phyloP scores from a whole-genome alignment of 2,113 vertebrate species.

The Monarcha castaneiventris region DNA sequence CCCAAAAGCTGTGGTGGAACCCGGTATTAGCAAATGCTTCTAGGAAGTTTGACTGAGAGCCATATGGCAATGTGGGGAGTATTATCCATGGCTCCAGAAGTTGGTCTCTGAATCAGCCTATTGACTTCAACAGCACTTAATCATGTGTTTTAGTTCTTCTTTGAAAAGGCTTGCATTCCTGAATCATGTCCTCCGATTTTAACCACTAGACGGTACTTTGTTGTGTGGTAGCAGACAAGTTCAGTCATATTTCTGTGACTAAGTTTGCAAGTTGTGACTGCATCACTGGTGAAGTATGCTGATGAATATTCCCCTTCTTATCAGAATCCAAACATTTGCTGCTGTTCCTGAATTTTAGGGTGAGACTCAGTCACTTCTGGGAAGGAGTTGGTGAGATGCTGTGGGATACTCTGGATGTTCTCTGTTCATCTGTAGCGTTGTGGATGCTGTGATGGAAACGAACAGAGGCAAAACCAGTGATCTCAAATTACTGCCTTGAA shows the following conservation, averaged over 20 bases:
- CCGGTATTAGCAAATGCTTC: slow-evolving; percentile 50
- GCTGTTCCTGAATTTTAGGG: background rate
- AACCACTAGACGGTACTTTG: slow-evolving; percentile 66
- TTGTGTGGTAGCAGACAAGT: slow-evolving; percentile 59
- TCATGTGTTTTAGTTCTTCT: slow-evolving; percentile 56
- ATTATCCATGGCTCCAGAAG: slow-evolving; percentile 56
- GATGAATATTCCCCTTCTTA: slow-evolving; percentile 41
- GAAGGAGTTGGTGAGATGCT: background rate
- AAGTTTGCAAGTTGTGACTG: slow-evolving; percentile 58
- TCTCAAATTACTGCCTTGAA: background rate
- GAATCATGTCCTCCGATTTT: slow-evolving; percentile 59
- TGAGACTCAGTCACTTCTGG: background rate
- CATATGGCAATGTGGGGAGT: slow-evolving; percentile 63
- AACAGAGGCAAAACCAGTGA: background rate
- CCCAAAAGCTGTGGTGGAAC: slow-evolving; percentile 51
- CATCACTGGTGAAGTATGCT: slow-evolving; percentile 27
- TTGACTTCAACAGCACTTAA: slow-evolving; percentile 66
- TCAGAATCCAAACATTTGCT: slow-evolving; percentile 26
- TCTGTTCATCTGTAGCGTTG: accelerated
- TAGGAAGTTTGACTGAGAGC: slow-evolving; percentile 64
- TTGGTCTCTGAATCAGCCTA: slow-evolving; percentile 62
- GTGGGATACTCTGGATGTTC: background rate
- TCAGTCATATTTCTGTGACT: slow-evolving; percentile 65
- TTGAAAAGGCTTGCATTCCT: slow-evolving; percentile 63
- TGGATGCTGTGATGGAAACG: background rate